Percentiles rank a stretch among this genome's conserved stretches.
Evolutionary conservation across 2,113 vertebrate genomes (phyloP).

Genomic region (Felis chaus): DNA sequence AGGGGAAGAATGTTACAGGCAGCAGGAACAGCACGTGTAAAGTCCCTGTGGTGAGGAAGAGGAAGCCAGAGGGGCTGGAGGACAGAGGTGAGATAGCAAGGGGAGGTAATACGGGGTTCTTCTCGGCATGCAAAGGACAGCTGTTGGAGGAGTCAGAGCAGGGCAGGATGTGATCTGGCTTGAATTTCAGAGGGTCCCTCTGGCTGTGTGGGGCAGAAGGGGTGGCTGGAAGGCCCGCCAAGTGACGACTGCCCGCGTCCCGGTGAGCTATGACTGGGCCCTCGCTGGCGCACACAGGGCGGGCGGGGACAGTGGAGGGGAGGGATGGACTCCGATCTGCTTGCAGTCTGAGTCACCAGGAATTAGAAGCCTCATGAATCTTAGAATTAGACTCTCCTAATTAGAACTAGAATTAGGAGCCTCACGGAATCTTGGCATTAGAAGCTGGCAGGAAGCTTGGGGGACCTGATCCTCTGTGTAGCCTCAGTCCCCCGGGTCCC

Average conservation of each 20-base stretch:
- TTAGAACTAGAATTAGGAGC: slow-evolving; percentile 13
- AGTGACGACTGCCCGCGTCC: neutral
- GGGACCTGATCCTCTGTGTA: neutral
- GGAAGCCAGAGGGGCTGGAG: neutral
- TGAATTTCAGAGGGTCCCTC: neutral
- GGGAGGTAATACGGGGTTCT: neutral
- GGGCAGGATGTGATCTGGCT: neutral
- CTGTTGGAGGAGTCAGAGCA: too few species aligned
- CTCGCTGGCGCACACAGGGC: neutral
- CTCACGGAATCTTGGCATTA: neutral
- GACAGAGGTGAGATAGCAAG: too few species aligned
- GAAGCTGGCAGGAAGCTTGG: neutral
- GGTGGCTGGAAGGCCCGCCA: accelerated
- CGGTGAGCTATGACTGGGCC: neutral
- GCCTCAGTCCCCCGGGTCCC: neutral
- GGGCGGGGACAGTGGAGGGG: neutral
- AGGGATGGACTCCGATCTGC: neutral
- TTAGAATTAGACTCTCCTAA: slow-evolving; percentile 2
- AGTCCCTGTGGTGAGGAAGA: neutral
- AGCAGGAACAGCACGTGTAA: neutral
- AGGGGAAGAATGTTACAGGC: neutral
- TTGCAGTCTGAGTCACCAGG: neutral
- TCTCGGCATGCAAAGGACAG: neutral
- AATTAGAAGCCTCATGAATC: slow-evolving; percentile 20
- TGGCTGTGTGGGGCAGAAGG: neutral